Conservation (phyloP, 2,113 vertebrate species). For the Dipodomys merriami region DNA sequence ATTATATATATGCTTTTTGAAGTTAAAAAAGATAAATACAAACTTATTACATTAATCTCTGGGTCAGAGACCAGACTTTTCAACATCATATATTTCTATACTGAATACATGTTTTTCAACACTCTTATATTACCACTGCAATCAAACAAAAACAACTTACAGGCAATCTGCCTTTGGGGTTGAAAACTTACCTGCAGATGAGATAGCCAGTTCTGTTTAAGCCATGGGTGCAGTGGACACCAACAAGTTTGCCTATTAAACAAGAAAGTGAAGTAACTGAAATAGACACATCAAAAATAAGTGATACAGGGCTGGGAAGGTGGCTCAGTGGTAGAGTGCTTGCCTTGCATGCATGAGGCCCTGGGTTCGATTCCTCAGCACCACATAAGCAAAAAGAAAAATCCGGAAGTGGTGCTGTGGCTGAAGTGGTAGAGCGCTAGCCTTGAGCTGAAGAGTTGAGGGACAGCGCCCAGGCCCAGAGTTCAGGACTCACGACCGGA, state of each 20-base stretch:
- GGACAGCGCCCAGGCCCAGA: too few species aligned
- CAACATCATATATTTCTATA: neutral
- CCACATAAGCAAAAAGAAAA: too few species aligned
- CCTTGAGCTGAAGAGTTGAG: too few species aligned
- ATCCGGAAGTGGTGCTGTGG: too few species aligned
- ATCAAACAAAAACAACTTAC: neutral
- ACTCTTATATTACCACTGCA: neutral
- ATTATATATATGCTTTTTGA: neutral
- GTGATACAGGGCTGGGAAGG: too few species aligned
- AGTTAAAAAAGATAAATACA: slow-evolving; percentile 8
- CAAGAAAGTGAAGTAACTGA: slow-evolving; percentile 31
- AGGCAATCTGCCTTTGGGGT: neutral
- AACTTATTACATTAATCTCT: slow-evolving; percentile 1
- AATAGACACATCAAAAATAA: neutral
- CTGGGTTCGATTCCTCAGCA: too few species aligned
- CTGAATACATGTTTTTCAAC: neutral
- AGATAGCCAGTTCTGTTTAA: slow-evolving; percentile 96
- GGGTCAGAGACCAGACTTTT: neutral
- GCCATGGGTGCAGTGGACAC: slow-evolving; percentile 96
- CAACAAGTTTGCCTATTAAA: slow-evolving; percentile 92
- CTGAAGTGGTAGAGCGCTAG: too few species aligned
- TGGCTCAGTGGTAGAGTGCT: too few species aligned
- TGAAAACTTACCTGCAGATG: slow-evolving; percentile 91
- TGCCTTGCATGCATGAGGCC: too few species aligned
- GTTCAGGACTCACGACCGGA: too few species aligned